Conservation (phyloP, 1,140 invertebrate genomes). For the Saccostrea echinata region DNA sequence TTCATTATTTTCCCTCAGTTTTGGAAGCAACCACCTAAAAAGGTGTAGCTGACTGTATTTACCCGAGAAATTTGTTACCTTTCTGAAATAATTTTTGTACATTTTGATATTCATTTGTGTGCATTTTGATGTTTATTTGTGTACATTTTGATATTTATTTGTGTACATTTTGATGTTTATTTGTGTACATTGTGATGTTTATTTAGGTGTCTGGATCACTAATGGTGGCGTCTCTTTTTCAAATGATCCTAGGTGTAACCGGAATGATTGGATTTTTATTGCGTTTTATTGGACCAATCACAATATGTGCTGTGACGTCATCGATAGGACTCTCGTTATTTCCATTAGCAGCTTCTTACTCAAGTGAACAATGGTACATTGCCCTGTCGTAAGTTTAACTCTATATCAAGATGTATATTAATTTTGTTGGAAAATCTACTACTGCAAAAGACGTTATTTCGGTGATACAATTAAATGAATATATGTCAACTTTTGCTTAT, state of each 20-base stretch:
- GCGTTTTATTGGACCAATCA: constrained; percentile 88
- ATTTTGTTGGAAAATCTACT: neutral
- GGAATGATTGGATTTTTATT: constrained; percentile 88
- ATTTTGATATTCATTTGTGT: neutral
- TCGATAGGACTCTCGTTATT: constrained; percentile 90
- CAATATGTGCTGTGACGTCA: constrained; percentile 89
- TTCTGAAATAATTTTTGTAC: neutral
- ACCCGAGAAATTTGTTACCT: neutral
- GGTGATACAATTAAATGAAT: neutral
- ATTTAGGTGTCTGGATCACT: constrained; percentile 69
- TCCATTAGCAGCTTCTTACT: constrained; percentile 87
- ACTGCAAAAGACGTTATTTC: neutral
- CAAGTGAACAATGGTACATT: constrained; percentile 90
- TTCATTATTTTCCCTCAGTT: too few relatives aligned
- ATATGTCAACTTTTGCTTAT: too few relatives aligned
- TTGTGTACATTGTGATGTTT: neutral
- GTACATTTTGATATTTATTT: neutral
- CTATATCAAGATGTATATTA: too few relatives aligned
- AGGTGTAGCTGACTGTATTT: neutral
- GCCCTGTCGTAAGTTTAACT: constrained; percentile 84
- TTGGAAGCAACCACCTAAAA: too few relatives aligned
- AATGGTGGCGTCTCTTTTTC: constrained; percentile 72
- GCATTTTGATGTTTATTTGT: neutral
- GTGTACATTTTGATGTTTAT: neutral
- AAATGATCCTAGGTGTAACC: constrained; percentile 76